Conservation (phyloP, 2,888 invertebrate species). For the Polymixis flavicincta region DNA sequence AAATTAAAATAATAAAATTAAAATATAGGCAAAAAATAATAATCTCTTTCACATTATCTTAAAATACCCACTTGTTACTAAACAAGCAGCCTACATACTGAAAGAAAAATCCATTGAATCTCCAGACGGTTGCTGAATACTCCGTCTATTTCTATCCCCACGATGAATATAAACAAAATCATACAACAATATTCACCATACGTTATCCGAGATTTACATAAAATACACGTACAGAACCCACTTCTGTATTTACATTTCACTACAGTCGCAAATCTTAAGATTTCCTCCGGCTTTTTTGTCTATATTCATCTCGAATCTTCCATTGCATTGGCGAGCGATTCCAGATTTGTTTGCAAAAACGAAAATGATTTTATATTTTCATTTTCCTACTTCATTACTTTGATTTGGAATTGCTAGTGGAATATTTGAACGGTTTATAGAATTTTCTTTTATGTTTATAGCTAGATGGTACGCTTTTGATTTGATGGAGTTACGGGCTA, state of each 20-base stretch:
- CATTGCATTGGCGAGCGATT: conserved; percentile 69
- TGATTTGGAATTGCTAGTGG: conserved; percentile 57
- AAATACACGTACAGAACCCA: conserved; percentile 64
- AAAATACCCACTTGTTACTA: not conserved
- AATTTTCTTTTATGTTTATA: conserved; percentile 38
- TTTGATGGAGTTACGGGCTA: conserved; percentile 36
- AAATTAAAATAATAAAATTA: too few species aligned
- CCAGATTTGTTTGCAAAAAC: conserved; percentile 75
- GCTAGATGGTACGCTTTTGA: conserved; percentile 19
- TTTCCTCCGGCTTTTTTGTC: conserved; percentile 71
- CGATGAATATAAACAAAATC: conserved; percentile 57
- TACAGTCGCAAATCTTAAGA: conserved; percentile 65
- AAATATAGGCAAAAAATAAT: not conserved
- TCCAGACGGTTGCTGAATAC: conserved; percentile 8
- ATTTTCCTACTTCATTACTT: conserved; percentile 71
- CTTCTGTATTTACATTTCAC: conserved; percentile 62
- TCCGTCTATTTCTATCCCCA: conserved; percentile 14
- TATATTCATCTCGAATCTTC: conserved; percentile 69
- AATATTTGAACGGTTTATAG: conserved; percentile 50
- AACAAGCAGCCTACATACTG: not conserved
- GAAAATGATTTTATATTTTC: conserved; percentile 71
- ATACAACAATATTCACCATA: conserved; percentile 57
- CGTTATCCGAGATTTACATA: conserved; percentile 62
- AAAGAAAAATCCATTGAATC: conserved; percentile 5
- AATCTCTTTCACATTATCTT: not conserved